A percentile compares a stretch with the other conserved stretches of the same genome.
These are phyloP conservation scores for Spodoptera littoralis DNA, from an alignment of 2,888 invertebrate species.

Conservation along the genomic window DNA sequence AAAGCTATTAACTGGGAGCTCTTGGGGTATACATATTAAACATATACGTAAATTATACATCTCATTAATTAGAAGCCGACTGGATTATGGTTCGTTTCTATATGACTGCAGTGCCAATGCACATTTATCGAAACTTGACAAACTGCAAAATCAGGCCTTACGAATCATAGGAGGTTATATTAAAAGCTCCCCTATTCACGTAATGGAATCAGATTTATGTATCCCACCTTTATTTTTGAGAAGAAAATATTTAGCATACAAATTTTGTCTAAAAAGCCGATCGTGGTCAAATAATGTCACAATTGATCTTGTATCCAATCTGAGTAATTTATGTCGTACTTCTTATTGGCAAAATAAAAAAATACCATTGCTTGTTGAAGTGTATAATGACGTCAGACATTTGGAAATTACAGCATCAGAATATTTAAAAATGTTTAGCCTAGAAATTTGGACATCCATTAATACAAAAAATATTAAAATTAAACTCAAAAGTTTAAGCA, in stretches of 20 bases:
- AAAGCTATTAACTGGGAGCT: neutral
- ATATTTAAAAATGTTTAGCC: too few relatives aligned
- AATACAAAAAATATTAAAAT: too few relatives aligned
- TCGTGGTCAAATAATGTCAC: constrained; percentile 8
- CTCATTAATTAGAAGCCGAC: constrained; percentile 4
- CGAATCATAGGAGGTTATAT: constrained; percentile 13
- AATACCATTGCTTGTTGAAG: neutral
- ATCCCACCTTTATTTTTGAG: neutral
- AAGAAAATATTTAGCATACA: constrained; percentile 7
- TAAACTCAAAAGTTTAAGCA: too few relatives aligned
- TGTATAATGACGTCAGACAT: too few relatives aligned
- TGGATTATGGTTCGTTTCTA: constrained; percentile 8
- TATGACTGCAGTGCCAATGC: constrained; percentile 8
- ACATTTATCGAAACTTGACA: constrained; percentile 1
- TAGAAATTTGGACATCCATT: too few relatives aligned
- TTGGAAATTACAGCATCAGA: too few relatives aligned
- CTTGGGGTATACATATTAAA: neutral
- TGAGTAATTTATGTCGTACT: constrained; percentile 1
- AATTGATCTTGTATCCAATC: neutral
- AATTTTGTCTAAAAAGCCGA: constrained; percentile 2
- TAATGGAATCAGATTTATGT: constrained; percentile 7
- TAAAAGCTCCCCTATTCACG: constrained; percentile 9
- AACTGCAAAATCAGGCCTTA: constrained; percentile 7
- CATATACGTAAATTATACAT: constrained; percentile 7
- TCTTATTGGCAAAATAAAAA: constrained; percentile 10